Conservation (phyloP, 2,888 invertebrate genomes). For the Orgyia antiqua region DNA sequence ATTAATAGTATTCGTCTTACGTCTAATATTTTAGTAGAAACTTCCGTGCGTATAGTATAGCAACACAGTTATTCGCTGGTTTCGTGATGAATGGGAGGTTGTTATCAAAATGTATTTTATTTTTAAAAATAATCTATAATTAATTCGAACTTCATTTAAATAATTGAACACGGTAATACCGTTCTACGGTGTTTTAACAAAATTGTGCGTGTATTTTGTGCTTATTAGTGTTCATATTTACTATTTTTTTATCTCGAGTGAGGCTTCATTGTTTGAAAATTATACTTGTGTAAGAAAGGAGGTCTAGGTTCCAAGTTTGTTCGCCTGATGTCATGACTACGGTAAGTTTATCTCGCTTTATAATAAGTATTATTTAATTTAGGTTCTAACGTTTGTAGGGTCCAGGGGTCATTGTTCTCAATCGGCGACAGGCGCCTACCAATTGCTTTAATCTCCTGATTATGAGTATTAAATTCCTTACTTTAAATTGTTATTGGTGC, state of each 20-base stretch:
- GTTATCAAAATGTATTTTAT: too few species aligned
- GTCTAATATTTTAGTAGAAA: background rate
- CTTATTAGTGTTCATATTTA: too few species aligned
- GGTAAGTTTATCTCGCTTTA: constrained; percentile 41
- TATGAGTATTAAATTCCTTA: too few species aligned
- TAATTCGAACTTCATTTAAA: too few species aligned
- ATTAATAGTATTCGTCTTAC: too few species aligned
- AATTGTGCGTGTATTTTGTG: too few species aligned
- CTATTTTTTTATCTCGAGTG: too few species aligned
- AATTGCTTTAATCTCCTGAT: constrained; percentile 48
- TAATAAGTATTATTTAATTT: constrained; percentile 9
- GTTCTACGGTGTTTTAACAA: too few species aligned
- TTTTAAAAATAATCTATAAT: constrained; percentile 21
- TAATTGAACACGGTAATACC: too few species aligned
- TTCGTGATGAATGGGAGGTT: constrained; percentile 20
- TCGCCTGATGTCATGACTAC: constrained; percentile 50
- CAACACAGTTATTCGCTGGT: constrained; percentile 18
- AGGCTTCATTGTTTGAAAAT: constrained; percentile 28
- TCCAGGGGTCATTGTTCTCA: constrained; percentile 48
- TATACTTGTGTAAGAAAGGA: constrained; percentile 20
- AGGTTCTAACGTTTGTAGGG: background rate
- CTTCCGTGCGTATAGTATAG: constrained; percentile 10
- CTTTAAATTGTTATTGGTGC: constrained; percentile 43
- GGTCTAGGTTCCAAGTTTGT: constrained; percentile 31
- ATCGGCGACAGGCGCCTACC: constrained; percentile 33